Conservation (phyloP, 2,888 invertebrate genomes). For the Ariolimax columbianus region DNA sequence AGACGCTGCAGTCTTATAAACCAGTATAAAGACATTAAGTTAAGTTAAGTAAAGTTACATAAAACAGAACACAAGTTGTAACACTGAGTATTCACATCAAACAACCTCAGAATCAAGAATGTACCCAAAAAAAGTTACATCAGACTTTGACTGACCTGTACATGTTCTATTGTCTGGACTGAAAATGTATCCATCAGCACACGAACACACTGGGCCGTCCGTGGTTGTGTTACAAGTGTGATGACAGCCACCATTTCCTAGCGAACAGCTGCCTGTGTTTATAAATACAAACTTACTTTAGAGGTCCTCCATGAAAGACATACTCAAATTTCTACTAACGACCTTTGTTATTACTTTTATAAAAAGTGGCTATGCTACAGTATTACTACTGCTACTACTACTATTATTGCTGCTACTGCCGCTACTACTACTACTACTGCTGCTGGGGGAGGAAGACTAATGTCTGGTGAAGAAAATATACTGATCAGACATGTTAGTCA, state of each 20-base stretch:
- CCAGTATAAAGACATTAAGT: no score
- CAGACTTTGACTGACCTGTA: slow-evolving; percentile 75
- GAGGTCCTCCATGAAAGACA: not conserved
- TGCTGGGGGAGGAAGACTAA: no score
- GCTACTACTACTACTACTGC: not conserved
- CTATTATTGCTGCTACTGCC: not conserved
- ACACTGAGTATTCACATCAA: no score
- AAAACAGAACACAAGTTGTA: no score
- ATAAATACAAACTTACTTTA: not conserved
- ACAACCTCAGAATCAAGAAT: no score
- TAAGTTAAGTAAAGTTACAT: no score
- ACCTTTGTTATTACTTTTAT: no score
- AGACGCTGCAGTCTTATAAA: no score
- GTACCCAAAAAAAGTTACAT: no score
- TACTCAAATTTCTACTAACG: not conserved
- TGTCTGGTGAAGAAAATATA: no score
- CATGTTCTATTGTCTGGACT: slow-evolving; percentile 74
- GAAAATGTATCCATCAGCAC: slow-evolving; percentile 75
- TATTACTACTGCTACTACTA: not conserved
- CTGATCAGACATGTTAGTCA: no score
- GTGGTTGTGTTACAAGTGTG: slow-evolving; percentile 75
- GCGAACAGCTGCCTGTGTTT: slow-evolving; percentile 73
- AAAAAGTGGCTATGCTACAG: no score
- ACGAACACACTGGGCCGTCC: slow-evolving; percentile 74
- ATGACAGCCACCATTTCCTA: slow-evolving; percentile 79